These are phyloP conservation scores for Drosophila niveifrons DNA, from an alignment of 2,888 invertebrate genomes.

Conservation along the genomic window DNA sequence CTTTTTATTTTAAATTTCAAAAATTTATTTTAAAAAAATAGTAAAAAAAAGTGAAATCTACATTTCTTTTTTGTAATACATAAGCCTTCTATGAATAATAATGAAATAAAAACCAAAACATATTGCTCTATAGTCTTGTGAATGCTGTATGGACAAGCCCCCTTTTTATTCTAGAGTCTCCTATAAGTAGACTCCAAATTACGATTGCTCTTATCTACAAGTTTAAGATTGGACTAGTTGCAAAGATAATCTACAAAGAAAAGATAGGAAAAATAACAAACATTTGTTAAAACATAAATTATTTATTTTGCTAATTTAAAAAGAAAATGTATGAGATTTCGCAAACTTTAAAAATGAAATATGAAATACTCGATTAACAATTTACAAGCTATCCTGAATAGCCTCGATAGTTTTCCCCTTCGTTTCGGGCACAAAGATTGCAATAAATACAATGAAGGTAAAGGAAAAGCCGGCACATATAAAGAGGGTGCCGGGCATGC, in stretches of 20 bases:
- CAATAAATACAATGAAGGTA: conserved; percentile 70
- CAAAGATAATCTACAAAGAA: no score
- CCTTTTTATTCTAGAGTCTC: conserved; percentile 1
- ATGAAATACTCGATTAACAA: neutral
- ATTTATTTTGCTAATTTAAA: no score
- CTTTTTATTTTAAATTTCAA: no score
- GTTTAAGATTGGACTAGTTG: neutral
- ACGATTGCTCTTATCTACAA: neutral
- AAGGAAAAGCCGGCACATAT: conserved; percentile 72
- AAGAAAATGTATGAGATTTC: neutral
- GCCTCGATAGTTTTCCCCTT: conserved; percentile 80
- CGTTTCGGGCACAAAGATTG: conserved; percentile 79
- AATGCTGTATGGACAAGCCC: neutral
- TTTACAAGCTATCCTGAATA: conserved; percentile 44
- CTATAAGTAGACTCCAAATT: conserved; percentile 14
- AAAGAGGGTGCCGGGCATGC: conserved; percentile 76
- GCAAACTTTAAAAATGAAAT: neutral
- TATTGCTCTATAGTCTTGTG: neutral
- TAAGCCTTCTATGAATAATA: no score
- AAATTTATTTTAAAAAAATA: no score
- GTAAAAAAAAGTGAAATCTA: no score
- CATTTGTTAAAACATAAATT: no score
- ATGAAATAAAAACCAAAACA: no score
- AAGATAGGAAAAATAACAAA: no score
- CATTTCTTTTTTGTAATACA: no score